Conservation (phyloP, 23 tunicate species). For the Styela plicata region DNA sequence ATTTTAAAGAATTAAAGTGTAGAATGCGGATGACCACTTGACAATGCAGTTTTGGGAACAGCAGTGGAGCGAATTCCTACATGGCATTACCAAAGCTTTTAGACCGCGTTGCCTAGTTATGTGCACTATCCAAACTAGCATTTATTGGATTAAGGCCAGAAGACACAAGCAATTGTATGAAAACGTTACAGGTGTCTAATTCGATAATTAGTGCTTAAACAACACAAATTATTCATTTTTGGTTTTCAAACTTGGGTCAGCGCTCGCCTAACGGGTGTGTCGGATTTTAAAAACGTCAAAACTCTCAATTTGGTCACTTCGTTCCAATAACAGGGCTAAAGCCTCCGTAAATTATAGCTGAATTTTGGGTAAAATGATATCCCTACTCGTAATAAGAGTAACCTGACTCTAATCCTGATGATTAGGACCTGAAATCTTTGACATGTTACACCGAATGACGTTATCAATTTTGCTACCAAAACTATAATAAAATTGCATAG, state of each 20-base stretch:
- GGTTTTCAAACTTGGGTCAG: neutral
- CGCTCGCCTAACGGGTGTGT: neutral
- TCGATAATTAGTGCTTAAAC: conserved; percentile 16
- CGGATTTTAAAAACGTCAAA: neutral
- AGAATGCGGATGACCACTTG: conserved; percentile 22
- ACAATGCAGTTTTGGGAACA: conserved; percentile 8
- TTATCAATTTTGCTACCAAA: too few relatives aligned
- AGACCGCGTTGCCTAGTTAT: conserved; percentile 6
- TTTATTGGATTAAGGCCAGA: conserved; percentile 27
- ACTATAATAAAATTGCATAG: too few relatives aligned
- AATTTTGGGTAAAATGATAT: neutral
- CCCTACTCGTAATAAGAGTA: neutral
- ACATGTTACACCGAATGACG: too few relatives aligned
- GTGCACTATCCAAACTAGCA: neutral
- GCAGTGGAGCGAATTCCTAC: conserved; percentile 15
- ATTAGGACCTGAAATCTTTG: neutral
- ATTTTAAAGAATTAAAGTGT: conserved; percentile 3
- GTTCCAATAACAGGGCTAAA: neutral
- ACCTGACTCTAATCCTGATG: neutral
- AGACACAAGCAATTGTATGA: neutral
- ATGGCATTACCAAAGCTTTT: conserved; percentile 17
- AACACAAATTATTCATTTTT: neutral
- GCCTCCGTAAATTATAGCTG: neutral
- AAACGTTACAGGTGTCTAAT: conserved; percentile 28
- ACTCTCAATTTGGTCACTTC: neutral